A percentile compares a stretch with the other conserved stretches of the same genome.
These are phyloP conservation scores for Pachycephala philippinensis DNA, from an alignment of 2,113 vertebrate species.

Conservation along the genomic window DNA sequence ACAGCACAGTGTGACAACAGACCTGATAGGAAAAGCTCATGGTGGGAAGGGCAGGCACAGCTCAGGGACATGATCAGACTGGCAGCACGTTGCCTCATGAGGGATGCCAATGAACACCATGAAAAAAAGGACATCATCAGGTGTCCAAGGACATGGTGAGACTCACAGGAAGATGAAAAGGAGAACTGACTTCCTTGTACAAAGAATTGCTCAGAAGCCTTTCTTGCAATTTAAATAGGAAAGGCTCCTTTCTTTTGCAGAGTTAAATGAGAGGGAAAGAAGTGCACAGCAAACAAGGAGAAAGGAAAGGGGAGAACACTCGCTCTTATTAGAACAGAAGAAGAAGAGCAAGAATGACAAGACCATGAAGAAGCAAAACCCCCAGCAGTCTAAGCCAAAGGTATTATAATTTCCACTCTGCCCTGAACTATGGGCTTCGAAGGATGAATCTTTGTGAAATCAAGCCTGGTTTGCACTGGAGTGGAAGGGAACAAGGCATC, in stretches of 20 bases:
- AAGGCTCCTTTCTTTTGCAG: not conserved
- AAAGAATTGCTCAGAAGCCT: not conserved
- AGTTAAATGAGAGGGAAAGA: not conserved
- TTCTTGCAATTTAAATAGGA: not conserved
- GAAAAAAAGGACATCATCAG: not conserved
- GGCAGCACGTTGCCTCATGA: not conserved
- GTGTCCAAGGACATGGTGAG: not conserved
- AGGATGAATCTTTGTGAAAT: not conserved
- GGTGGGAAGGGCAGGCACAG: not conserved
- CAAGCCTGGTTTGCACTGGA: not conserved
- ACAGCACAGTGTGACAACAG: not conserved
- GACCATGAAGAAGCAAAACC: not conserved
- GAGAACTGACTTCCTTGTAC: not conserved
- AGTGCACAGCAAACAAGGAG: not conserved
- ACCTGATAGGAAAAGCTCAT: not conserved
- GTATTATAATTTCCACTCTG: not conserved
- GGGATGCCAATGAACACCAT: not conserved
- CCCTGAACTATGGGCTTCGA: accelerated
- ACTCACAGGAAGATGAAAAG: not conserved
- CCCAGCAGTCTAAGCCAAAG: not conserved
- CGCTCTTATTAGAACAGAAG: not conserved
- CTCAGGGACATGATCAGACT: accelerated
- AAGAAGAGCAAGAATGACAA: not conserved
- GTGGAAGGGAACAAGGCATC: not conserved
- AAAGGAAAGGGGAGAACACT: not conserved